Conservation (phyloP, 2,113 vertebrate species). For the Anser cygnoides region DNA sequence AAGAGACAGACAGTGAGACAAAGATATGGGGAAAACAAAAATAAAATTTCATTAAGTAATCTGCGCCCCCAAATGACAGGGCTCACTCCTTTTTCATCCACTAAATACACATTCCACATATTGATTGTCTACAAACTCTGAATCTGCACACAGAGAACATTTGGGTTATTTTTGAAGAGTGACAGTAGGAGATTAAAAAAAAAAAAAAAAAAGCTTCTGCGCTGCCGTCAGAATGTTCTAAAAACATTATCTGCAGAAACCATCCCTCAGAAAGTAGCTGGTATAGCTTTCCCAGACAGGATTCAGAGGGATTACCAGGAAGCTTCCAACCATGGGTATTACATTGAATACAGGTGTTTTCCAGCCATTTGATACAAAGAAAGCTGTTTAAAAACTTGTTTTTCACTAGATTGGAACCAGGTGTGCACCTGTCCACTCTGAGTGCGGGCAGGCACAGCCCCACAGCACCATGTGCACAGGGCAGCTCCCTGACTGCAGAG, state of each 20-base stretch:
- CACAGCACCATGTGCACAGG: accelerated
- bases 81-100: neutral
- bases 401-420: neutral
- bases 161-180: neutral
- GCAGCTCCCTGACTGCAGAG: neutral
- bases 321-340: neutral
- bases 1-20: neutral
- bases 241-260: neutral
- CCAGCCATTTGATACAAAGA: neutral
- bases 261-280: neutral
- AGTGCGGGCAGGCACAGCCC: neutral
- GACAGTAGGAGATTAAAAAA: neutral
- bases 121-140: neutral
- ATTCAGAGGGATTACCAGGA: neutral
- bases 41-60: neutral
- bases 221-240: neutral
- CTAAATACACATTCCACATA: neutral
- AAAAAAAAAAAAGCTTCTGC: neutral
- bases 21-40: neutral
- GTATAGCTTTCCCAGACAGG: neutral
- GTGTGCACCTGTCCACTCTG: neutral
- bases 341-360: neutral
- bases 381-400: neutral
- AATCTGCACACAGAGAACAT: neutral
- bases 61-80: neutral